Base-by-base conservation (phyloP, 2,888 invertebrate species). In the Scaeva pyrastri region DNA sequence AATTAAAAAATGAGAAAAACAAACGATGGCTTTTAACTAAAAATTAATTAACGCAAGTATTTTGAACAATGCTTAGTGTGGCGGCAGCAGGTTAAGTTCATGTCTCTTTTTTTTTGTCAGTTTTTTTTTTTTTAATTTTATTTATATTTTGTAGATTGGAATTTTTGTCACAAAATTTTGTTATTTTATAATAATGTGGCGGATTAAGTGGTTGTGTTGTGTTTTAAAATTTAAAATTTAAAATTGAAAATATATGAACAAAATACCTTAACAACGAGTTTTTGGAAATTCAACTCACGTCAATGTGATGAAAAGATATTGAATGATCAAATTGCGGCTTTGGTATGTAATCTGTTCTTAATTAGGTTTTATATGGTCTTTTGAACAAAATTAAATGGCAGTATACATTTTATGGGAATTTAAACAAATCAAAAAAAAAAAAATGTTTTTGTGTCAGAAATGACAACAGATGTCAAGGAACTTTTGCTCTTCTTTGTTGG, bases 21-120 rank as follows among this genome's bases (percentile, higher is more conserved):
- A 62, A 16, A 36, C 21, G 19, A 21, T 73, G 45, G 21, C 14
- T 70, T 66, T 66, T 36, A 68, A 52, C 50, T 80, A 52, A 80
- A 84, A 80, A 75, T 84, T 80, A 84, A 84, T 84, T 80, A 84
- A 80, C 75, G 84, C 72, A 62, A 75, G 66, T 79, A 79, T 75
- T 74, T 74, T 14, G 50, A 74, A 56, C 62, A 71, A 73, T 60
- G 48, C 16, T 48, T 43, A 19, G 31, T 41, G 52, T 21, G 55
- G 41, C 39, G 55, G 41, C 52, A 55, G 31, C 36, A 56, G 56
- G 70, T 31, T 45, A 43, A 16, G 31, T 36, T 48, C 2, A n/a
- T 16, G 31, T 36, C n/a, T n/a, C n/a, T n/a, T n/a, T n/a, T n/a
- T n/a, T 48, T 19, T 26, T 45, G 2, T n/a, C n/a, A 23, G 26